Evolutionary conservation across 2,888 invertebrate species (phyloP), one percentile per base, ranked within the genome.

Genomic region (Cerastis leucographa): DNA sequence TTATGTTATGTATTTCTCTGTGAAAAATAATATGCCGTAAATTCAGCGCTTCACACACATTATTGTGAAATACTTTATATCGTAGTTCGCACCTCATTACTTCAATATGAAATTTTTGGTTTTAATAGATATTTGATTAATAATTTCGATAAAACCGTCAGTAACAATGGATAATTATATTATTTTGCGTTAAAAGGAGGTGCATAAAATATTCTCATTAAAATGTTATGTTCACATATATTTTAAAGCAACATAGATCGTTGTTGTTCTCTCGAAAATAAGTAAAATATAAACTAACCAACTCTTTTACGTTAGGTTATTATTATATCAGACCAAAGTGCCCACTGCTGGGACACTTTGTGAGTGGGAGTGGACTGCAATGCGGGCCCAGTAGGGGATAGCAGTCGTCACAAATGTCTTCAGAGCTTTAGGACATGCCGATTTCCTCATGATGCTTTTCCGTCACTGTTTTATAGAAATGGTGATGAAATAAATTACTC

Each of bases 71-170:
- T 51, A 40, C 8, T 19, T 19, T 29, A 40, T n/a, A 40, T 40
- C 12, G 14, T 46, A 19, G 6, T 12, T 46, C 4, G 25, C 12
- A 29, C 12, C 29, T 59, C 54, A 56, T 70, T 68, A 42, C 49
- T 59, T 67, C n/a, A 59, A 25, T 17, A 62, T 25, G n/a, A 73
- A 29, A 22, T 73, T 64, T 76, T 75, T 51, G 22, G 29, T 25
- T 44, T 19, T 66, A 64, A 35, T 62, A 54, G 22, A 46, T 25
- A 56, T 56, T 80, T 62, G 71, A 74, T 82, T 80, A 69, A 80
- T 69, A 69, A 70, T 71, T n/a, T 49, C 44, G 72, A 77, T 84
- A 73, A 81, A 71, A 29, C 40, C n/a, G 42, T 56, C 46, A 72
- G 14, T 66, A 54, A 61, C 74, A 61, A 69, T 72, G 71, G 70